These are phyloP conservation scores for Limosa lapponica DNA, from an alignment of 2,797 vertebrate species.

Conservation along the genomic window DNA sequence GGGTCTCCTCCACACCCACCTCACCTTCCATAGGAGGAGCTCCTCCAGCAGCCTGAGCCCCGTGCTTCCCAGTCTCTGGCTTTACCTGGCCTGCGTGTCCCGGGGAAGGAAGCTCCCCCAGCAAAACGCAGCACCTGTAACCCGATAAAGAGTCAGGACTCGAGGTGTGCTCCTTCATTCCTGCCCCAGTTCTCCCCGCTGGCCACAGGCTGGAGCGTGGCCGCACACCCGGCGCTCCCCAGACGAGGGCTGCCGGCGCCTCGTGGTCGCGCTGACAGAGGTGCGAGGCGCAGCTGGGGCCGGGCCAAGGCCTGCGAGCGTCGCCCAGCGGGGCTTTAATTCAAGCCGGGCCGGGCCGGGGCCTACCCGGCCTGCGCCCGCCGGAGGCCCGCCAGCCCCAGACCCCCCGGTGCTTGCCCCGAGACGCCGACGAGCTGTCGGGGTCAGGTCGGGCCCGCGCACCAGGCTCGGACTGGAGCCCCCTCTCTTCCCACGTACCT, in stretches of 20 bases:
- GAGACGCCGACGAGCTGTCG: neutral
- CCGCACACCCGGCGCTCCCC: neutral
- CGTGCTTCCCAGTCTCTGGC: too few species aligned
- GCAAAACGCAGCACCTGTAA: too few species aligned
- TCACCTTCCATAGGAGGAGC: neutral
- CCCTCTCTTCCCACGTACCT: neutral
- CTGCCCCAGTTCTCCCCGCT: neutral
- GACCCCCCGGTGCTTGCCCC: neutral
- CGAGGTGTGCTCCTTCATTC: too few species aligned
- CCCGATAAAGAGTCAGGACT: too few species aligned
- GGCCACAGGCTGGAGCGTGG: neutral
- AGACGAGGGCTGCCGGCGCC: neutral
- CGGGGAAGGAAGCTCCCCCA: too few species aligned
- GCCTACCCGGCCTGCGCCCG: neutral
- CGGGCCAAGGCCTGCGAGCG: too few species aligned
- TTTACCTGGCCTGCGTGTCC: too few species aligned
- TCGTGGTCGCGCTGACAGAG: neutral
- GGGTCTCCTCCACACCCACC: neutral
- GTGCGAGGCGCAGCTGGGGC: neutral
- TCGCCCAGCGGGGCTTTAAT: too few species aligned
- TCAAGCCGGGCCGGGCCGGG: neutral
- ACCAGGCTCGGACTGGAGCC: neutral
- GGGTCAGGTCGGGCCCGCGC: neutral
- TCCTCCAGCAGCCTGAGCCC: neutral
- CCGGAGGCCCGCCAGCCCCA: neutral